Conservation (phyloP, 2,797 vertebrate genomes). For the Danio jaintianensis region DNA sequence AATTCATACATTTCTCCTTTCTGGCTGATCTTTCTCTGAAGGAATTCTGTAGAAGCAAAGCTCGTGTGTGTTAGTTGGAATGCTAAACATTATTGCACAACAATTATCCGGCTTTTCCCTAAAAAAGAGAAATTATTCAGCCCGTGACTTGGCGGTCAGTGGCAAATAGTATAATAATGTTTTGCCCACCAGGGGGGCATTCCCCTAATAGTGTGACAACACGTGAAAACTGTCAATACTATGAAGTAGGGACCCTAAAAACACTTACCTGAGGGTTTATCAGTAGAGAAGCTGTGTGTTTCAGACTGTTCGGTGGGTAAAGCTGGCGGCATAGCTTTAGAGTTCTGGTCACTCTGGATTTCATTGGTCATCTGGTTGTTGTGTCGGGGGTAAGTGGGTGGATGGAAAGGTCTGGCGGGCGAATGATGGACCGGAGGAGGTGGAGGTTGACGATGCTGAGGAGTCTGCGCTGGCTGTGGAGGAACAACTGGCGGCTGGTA, state of each 20-base stretch:
- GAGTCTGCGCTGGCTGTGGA: constrained; percentile 74
- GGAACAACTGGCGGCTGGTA: constrained; percentile 64
- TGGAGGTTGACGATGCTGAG: constrained; percentile 72
- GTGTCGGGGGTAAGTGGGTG: constrained; percentile 82
- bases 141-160: too few species aligned
- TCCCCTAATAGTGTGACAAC: too few species aligned
- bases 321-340: constrained; percentile 85
- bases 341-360: constrained; percentile 93
- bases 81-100: too few species aligned
- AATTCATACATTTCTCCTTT: too few species aligned
- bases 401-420: constrained; percentile 79
- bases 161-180: too few species aligned
- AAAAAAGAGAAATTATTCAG: too few species aligned
- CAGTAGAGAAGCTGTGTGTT: constrained; percentile 88
- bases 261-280: constrained; percentile 93
- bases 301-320: constrained; percentile 90
- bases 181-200: too few species aligned
- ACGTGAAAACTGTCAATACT: too few species aligned
- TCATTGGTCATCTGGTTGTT: constrained; percentile 95
- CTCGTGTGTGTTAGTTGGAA: too few species aligned
- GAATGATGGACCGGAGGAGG: constrained; percentile 48
- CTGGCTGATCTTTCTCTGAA: too few species aligned
- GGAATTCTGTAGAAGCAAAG: too few species aligned
- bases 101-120: too few species aligned
- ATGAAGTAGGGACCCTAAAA: neutral